Base-by-base conservation (phyloP, 1,140 invertebrate species). In the Argopecten irradians region DNA sequence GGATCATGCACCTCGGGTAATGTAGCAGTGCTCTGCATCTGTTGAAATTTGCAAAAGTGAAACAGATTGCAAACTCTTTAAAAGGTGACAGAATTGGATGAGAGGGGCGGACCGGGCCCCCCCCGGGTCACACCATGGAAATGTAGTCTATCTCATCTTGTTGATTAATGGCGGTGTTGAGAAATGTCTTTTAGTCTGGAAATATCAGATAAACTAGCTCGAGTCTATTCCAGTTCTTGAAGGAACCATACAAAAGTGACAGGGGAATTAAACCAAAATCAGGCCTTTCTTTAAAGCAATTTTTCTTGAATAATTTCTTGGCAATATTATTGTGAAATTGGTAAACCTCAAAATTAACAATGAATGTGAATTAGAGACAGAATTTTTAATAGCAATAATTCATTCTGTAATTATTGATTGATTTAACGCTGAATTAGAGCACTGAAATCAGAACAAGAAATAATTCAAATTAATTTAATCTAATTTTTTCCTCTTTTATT, bases 41-140 rank as follows among this genome's bases (percentile, higher is more conserved):
- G 55, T 71, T 71, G 55, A 71, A 71, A 71, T 71, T 71, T 71
- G 55, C 22, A 71, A 71, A 71, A 71, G 55, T 71, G 55, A 71
- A 71, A 71, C 55, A 71, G 55, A 71, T 71, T 71, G 55, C 55
- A 71, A 71, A 71, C 55, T 71, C 55, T 71, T 71, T n/a, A 71
- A 71, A 71, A 71, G 55, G 55, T 71, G 55, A 71, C 55, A 71
- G n/a, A 71, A 71, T n/a, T 71, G 55, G 55, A 71, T 71, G 55
- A 71, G 55, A n/a, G 55, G 55, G 55, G 55, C 55, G 55, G 55
- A 28, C 28, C 55, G 11, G 55, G 55, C 22, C 28, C 55, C n/a
- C 55, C n/a, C 55, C 16, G 55, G 55, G 55, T 71, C 55, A 71
- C 55, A 71, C 55, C 16, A 16, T n/a, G 55, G 55, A 71, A 11